Base-by-base conservation (phyloP, 1,140 invertebrate genomes). In the Drosophila rhopaloa region DNA sequence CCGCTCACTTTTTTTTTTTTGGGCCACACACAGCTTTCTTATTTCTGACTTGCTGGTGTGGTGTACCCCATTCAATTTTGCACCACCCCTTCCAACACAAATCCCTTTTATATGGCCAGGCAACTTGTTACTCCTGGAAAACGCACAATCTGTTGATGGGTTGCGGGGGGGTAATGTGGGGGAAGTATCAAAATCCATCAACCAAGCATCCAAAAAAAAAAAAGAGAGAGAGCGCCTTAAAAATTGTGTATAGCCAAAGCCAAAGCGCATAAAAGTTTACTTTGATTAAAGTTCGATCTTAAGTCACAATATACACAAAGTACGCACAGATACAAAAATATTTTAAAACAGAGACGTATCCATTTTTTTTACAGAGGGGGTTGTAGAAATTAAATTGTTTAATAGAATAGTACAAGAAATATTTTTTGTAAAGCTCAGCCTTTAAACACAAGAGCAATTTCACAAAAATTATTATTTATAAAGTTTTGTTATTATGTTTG, bases 241-340 rank as follows among this genome's bases (percentile, higher is more conserved):
- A 88, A 88, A 79, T 74, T 71, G 68, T 57, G 71, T 88, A 59
- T 58, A 57, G 59, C 54, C 54, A 62, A 71, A 78, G 73, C 53
- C 57, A 63, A 72, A 78, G 73, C 76, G 76, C 83, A 88, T 88
- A 89, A 88, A 88, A 88, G 83, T 84, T 89, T 79, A 88, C 84
- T 88, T 88, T 88, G 83, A 88, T 88, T 88, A 88, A 88, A 88
- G 84, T 88, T 88, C 83, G 77, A 89, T 77, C 76, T 77, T 63
- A 66, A 88, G 71, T 70, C 83, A 83, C 83, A 89, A 80, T 65
- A 68, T 51, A 67, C 46, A 60, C 63, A 53, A 61, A 48, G 55
- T n/a, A 72, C 44, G 60, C 35, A 48, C 40, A 53, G 24, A 77
- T 73, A 65, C 68, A 85, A 76, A 86, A 86, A 85, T 80, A 78